Evolutionary conservation across 2,113 vertebrate species (phyloP), one percentile per base, ranked within the genome.

Genomic region (Bungarus multicinctus): DNA sequence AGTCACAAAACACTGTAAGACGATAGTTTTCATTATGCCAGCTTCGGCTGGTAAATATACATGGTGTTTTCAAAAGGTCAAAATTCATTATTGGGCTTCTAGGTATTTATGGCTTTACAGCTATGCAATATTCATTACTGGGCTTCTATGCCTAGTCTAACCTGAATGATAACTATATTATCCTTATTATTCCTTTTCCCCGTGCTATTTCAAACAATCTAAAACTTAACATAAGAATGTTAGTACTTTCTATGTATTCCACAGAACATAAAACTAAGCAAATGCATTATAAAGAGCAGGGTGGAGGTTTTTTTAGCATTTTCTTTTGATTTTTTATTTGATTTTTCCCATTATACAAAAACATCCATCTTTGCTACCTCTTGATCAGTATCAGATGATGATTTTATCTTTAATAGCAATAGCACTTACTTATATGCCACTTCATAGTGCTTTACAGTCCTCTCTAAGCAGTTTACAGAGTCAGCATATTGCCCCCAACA

Each of bases 31-130:
- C 92, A 90, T 87, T 52, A 90, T 43, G 92, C 92, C 54, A 90
- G 43, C 22, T 60, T 89, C 64, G 47, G 85, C 85, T 52, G 45
- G 85, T 91, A 87, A 87, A 87, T 60, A 91, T 60, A 91, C 39
- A 60, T 47, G 23, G 55, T 57, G 74, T 90, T 93, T 90, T 90
- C 54, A 90, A 34, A 64, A 53, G 27, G 57, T 55, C 54, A 90
- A 57, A 53, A 81, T 93, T 93, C 81, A 90, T 93, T 93, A 93
- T 47, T 93, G 92, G 89, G 54, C 88, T 86, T 86, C 55, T 90
- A 58, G 23, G 88, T 55, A 64, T 53, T 30, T 30, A 23, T 81
- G 60, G 54, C 74, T 69, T 92, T 81, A 89, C 52, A 81, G 87
- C 39, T 43, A 54, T 55, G 34, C 23, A 54, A 30, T 27, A 54